A percentile compares a stretch with the other conserved stretches of the same genome.
These are phyloP conservation scores for Drosophila obscura DNA, from an alignment of 1,140 invertebrate species.

Conservation along the genomic window DNA sequence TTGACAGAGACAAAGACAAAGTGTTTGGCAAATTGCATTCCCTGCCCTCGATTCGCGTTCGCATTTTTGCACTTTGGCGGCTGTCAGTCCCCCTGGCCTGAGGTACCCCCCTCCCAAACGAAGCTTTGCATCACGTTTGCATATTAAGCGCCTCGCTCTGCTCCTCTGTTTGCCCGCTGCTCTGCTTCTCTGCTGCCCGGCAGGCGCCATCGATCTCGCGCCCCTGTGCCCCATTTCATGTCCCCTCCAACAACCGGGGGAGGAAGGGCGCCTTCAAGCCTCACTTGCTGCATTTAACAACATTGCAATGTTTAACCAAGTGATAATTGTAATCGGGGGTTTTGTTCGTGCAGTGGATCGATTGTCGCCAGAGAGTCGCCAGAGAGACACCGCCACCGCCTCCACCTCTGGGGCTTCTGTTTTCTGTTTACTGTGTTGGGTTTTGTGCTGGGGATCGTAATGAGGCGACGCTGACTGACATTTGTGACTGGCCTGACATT, in stretches of 20 bases:
- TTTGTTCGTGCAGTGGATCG: conserved; percentile 24
- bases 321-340: conserved; percentile 68
- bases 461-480: conserved; percentile 62
- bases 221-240: not conserved
- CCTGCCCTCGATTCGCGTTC: conserved; percentile 62
- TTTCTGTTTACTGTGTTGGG: conserved; percentile 9
- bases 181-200: conserved; percentile 1
- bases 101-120: conserved; percentile 23
- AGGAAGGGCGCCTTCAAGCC: conserved; percentile 6
- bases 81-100: conserved; percentile 35
- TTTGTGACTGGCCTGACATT: conserved; percentile 61
- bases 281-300: conserved; percentile 59
- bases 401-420: conserved; percentile 26
- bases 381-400: conserved; percentile 11
- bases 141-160: conserved; percentile 63
- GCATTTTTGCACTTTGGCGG: conserved; percentile 68
- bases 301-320: conserved; percentile 76
- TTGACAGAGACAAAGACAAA: conserved; percentile 53
- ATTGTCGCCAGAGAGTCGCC: conserved; percentile 64
- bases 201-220: conserved; percentile 61
- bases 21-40: conserved; percentile 50
- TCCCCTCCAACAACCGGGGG: too few relatives aligned
- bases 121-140: conserved; percentile 64
- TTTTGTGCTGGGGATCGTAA: conserved; percentile 42
- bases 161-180: conserved; percentile 9